These are phyloP conservation scores for Ovibos moschatus DNA, from an alignment of 2,113 vertebrate genomes.

Conservation along the genomic window DNA sequence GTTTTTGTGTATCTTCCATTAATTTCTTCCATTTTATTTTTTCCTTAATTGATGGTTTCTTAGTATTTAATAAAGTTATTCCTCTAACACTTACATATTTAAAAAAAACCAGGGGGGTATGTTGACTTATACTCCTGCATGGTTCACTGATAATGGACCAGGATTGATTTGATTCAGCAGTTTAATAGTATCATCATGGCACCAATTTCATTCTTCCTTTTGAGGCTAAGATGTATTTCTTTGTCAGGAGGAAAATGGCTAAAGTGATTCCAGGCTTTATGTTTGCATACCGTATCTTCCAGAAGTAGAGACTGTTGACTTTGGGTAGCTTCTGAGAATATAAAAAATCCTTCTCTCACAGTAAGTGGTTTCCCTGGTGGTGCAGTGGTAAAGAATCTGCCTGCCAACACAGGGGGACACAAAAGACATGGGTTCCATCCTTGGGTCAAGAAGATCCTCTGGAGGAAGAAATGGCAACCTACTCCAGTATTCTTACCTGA, in stretches of 20 bases:
- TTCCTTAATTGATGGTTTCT: not conserved
- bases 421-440: not conserved
- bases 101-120: not conserved
- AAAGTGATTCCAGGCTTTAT: not conserved
- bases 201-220: not conserved
- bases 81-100: not conserved
- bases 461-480: not conserved
- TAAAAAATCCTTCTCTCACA: not conserved
- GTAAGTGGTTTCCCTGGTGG: not conserved
- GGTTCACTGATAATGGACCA: not conserved
- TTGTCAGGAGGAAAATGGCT: not conserved
- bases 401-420: not conserved
- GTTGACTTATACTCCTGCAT: not conserved
- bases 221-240: not conserved
- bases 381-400: not conserved
- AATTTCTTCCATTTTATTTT: not conserved
- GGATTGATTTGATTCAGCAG: not conserved
- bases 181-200: not conserved
- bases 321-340: not conserved
- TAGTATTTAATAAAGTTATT: not conserved
- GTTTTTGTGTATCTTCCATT: not conserved
- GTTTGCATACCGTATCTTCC: not conserved
- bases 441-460: not conserved
- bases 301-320: not conserved
- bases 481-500: not conserved